These are phyloP conservation scores for Eulithis testata DNA, from an alignment of 2,888 invertebrate genomes.

Conservation along the genomic window DNA sequence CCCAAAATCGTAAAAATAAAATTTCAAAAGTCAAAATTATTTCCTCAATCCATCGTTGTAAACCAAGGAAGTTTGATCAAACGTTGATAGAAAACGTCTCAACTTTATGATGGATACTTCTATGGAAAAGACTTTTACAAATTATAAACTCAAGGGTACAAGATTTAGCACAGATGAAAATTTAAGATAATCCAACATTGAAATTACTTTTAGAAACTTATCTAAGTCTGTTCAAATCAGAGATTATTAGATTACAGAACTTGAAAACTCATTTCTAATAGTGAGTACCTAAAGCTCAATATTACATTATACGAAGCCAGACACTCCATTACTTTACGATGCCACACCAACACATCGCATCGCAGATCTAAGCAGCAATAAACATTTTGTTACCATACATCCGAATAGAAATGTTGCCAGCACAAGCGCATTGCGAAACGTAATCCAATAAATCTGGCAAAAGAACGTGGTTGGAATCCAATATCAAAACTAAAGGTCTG, in stretches of 20 bases:
- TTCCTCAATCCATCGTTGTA: not conserved
- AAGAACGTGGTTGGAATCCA: slow-evolving; percentile 59
- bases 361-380: slow-evolving; percentile 29
- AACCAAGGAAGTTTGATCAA: slow-evolving; percentile 22
- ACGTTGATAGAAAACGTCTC: slow-evolving; percentile 29
- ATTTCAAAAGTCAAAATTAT: not conserved
- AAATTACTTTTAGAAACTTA: too few relatives aligned
- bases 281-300: too few relatives aligned
- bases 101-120: slow-evolving; percentile 36
- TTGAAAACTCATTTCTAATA: too few relatives aligned
- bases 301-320: not conserved
- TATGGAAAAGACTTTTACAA: slow-evolving; percentile 5
- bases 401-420: slow-evolving; percentile 39
- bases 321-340: not conserved
- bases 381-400: slow-evolving; percentile 35
- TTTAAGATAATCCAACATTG: not conserved
- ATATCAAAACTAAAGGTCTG: slow-evolving; percentile 63
- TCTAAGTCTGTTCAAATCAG: too few relatives aligned
- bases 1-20: not conserved
- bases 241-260: too few relatives aligned
- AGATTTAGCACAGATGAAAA: not conserved
- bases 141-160: slow-evolving; percentile 8
- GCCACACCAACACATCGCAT: slow-evolving; percentile 6
- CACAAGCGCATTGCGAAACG: slow-evolving; percentile 47
- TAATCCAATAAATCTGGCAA: slow-evolving; percentile 59